Percentiles rank a stretch among this genome's conserved stretches.
Evolutionary conservation across 2,888 invertebrate species (phyloP).

Genomic region (Diaphora mendica): DNA sequence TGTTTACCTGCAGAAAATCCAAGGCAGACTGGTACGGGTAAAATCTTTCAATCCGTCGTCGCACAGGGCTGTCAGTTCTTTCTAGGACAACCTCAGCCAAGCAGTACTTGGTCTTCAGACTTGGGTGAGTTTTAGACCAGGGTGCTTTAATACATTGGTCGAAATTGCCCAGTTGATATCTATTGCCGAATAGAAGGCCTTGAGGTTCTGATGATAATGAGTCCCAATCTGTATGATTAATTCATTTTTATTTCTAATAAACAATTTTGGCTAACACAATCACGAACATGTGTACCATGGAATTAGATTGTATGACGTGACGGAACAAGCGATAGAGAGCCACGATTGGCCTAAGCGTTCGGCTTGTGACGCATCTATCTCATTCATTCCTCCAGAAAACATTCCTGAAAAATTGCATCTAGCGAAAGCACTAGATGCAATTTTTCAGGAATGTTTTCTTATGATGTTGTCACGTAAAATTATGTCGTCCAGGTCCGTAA

Average conservation of each 20-base stretch:
- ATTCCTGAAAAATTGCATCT: too few species aligned
- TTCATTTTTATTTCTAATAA: background rate
- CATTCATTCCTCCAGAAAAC: too few species aligned
- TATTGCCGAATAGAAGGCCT: constrained; percentile 85
- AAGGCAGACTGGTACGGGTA: constrained; percentile 78
- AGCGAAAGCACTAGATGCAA: too few species aligned
- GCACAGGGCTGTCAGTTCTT: constrained; percentile 62
- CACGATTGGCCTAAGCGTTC: too few species aligned
- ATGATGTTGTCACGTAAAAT: too few species aligned
- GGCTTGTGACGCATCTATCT: too few species aligned
- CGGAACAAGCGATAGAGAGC: too few species aligned
- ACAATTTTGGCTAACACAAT: too few species aligned
- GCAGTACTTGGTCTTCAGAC: constrained; percentile 79
- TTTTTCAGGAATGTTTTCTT: too few species aligned
- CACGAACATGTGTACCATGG: too few species aligned
- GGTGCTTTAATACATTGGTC: constrained; percentile 85
- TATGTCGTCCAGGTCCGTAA: too few species aligned
- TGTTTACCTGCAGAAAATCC: constrained; percentile 76
- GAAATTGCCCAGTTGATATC: constrained; percentile 87
- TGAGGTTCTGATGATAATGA: constrained; percentile 86
- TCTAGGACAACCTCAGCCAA: constrained; percentile 79
- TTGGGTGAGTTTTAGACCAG: constrained; percentile 65
- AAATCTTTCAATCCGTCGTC: constrained; percentile 57
- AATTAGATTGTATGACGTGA: too few species aligned
- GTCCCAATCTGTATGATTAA: constrained; percentile 85